Evolutionary conservation across 2,113 vertebrate species (phyloP), one percentile per base, ranked within the genome.

Genomic region (Rhabdomys dilectus): DNA sequence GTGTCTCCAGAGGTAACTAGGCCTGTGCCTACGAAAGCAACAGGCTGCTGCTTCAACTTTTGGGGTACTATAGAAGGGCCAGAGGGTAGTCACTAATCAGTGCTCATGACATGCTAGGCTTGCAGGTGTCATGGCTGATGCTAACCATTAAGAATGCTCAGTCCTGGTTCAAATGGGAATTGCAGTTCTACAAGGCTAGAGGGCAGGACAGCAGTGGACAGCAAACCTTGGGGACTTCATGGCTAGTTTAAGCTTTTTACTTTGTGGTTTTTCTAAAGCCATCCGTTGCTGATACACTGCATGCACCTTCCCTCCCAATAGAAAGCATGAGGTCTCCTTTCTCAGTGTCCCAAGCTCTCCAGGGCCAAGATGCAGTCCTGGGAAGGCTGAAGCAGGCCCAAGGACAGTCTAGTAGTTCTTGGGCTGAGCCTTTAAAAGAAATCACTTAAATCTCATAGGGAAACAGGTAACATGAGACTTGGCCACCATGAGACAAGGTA

Each of bases 51-150:
- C 3, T 34, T 22, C 6, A 8, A 58, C 82, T 58, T 48, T 7
- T 31, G 53, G 6, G 6, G 76, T 5, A 0, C 1, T 84, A n/a
- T 22, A 48, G n/a, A 22, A 80, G 62, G 24, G 64, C 60, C 60
- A 21, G 26, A 24, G 36, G 7, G 19, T 53, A 11, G 62, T 24
- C 10, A 4, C 10, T 11, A 0, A 56, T 10, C 8, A 10, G 56
- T 29, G 36, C 56, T 9, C 4, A 0, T 22, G 4, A 75, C 29
- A 17, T 0, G 22, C 60, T 10, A n/a, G n/a, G 31, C 51, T 13
- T 7, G 24, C 3, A 58, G 70, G 45, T 81, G 45, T 29, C 17
- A 4, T 26, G 9, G 51, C 42, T 24, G 13, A 31, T 3, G 5
- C 76, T 75, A 7, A 8, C 56, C 53, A 22, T 42, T 66, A 0